Conservation (phyloP, 2,797 vertebrate species). For the Jordanella pulchra region DNA sequence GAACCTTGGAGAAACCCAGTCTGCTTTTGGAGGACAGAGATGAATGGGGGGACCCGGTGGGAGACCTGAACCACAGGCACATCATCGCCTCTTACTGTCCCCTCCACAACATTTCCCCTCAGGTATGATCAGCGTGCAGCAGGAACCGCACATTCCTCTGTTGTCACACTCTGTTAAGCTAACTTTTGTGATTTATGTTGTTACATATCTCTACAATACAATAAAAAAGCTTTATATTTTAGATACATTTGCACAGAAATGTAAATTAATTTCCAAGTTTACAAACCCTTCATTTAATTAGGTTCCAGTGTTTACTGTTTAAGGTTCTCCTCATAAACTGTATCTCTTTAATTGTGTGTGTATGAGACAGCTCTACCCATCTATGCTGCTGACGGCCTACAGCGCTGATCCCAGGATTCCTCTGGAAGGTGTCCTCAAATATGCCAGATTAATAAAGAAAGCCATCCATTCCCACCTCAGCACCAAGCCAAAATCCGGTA, state of each 20-base stretch:
- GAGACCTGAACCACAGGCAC: slow-evolving; percentile 77
- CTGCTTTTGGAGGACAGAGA: slow-evolving; percentile 91
- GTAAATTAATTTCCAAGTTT: not conserved
- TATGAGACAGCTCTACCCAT: slow-evolving; percentile 85
- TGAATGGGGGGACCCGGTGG: slow-evolving; percentile 92
- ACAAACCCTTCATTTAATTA: not conserved
- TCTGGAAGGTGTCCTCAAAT: slow-evolving; percentile 83
- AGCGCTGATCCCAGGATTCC: slow-evolving; percentile 85
- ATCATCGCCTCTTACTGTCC: slow-evolving; percentile 92
- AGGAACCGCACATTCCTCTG: not conserved
- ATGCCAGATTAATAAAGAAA: slow-evolving; percentile 80
- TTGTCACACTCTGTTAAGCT: not conserved
- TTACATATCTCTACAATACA: not conserved
- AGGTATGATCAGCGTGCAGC: slow-evolving; percentile 77
- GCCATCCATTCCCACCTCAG: slow-evolving; percentile 75
- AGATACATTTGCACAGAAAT: not conserved
- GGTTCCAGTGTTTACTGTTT: not conserved
- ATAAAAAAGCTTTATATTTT: not conserved
- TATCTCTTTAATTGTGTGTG: not conserved
- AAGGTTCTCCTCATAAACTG: too few species aligned
- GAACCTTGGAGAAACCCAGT: slow-evolving; percentile 86
- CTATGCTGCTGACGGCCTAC: slow-evolving; percentile 90
- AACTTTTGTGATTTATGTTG: not conserved
- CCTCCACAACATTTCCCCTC: slow-evolving; percentile 89
- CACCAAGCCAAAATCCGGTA: slow-evolving; percentile 63